Base-by-base conservation (phyloP, 2,888 invertebrate genomes). In the Hypomecis punctinalis region DNA sequence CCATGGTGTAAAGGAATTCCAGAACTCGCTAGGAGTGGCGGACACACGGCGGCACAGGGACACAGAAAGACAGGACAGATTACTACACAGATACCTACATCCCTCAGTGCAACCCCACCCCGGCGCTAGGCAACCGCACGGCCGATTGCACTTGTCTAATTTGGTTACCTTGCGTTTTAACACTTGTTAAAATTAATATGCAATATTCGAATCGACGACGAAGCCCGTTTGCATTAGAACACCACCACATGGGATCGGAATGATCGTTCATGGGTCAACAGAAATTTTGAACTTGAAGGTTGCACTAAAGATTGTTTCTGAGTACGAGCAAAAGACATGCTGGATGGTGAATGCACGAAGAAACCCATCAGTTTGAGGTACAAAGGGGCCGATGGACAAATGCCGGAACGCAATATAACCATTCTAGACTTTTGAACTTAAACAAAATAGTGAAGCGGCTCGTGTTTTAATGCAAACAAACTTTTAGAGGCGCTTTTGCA, bases 1-100 rank as follows among this genome's bases (percentile, higher is more conserved):
- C 98, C 98, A 97, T 96, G 97, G 97, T 96, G 97, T 97, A 97
- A 98, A 98, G 96, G 97, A 97, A 96, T 97, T 98, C 98, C 98
- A 98, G 97, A 98, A 98, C 96, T 97, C 97, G 97, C 98, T 98
- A 97, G 96, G 94, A 94, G 94, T 94, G 94, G 94, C 94, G 94
- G 93, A 95, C 95, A 95, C 93, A 93, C 93, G 93, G 93, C 93
- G 93, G 93, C 93, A 94, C 94, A 95, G 95, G 95, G 94, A 95
- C 95, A 95, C 95, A 95, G 93, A 94, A 93, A 93, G 93, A 94
- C 94, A 93, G 93, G 94, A 93, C 93, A 93, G 93, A 93, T 94
- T 94, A 94, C 94, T 93, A 94, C 93, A 93, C 93, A 93, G 87
- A 93, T 93, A 94, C 93, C 93, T 93, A 93, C 93, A 90, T 85